A percentile compares a stretch with the other conserved stretches of the same genome.
Evolutionary conservation across 1,140 invertebrate species (phyloP).

Genomic region (Scylla paramamosain): DNA sequence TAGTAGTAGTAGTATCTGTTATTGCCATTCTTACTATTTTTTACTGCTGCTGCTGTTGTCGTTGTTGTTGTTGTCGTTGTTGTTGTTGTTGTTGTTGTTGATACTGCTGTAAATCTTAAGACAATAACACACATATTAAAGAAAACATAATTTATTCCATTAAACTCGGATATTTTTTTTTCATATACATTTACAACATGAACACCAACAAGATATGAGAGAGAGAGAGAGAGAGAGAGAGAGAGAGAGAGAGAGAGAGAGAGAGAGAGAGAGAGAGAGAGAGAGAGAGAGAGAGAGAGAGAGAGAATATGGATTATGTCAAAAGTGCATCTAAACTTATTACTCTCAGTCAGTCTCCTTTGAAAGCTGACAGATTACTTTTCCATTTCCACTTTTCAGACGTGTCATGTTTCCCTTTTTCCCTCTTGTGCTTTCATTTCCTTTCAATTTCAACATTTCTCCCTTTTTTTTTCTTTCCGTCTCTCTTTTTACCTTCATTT

Average conservation of each 20-base stretch:
- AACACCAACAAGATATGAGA: neutral
- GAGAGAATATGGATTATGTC: neutral
- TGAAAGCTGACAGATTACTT: neutral
- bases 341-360: neutral
- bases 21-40: neutral
- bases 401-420: neutral
- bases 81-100: neutral
- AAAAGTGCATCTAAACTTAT: neutral
- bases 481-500: neutral
- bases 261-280: neutral
- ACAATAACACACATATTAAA: neutral
- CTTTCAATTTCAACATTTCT: neutral
- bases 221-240: conserved; percentile 5
- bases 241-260: neutral
- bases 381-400: neutral
- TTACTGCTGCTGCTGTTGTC: neutral
- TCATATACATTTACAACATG: conserved; percentile 5
- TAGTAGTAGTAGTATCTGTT: too few relatives aligned
- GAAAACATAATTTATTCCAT: conserved; percentile 24
- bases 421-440: neutral
- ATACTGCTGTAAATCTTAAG: neutral
- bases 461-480: neutral
- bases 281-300: conserved; percentile 20
- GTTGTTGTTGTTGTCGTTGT: neutral
- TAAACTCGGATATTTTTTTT: neutral